phyloP scores from a whole-genome alignment of 2,888 invertebrate species.

The Zaprionus bogoriensis region DNA sequence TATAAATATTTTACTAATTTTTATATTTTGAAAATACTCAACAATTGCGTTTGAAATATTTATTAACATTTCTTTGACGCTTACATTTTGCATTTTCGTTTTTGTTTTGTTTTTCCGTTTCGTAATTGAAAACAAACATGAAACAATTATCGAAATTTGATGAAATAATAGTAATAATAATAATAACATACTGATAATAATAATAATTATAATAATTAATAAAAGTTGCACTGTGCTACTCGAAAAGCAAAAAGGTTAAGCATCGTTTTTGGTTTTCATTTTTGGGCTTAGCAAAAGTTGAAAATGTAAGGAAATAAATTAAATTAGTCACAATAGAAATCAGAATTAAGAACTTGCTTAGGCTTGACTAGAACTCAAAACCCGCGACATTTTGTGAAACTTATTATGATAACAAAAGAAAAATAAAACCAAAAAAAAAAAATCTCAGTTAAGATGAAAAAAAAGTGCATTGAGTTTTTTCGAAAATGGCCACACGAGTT shows the following conservation, averaged over 20 bases:
- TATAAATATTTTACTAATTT: no score
- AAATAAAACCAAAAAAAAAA: not conserved
- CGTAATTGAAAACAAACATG: conserved; percentile 31
- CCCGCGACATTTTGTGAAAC: no score
- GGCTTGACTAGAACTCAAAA: not conserved
- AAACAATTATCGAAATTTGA: conserved; percentile 37
- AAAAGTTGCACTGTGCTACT: not conserved
- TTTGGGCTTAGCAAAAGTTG: conserved; percentile 6
- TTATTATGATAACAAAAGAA: no score
- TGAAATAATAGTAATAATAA: conserved; percentile 15
- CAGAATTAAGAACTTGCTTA: not conserved
- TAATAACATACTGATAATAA: conserved; percentile 3
- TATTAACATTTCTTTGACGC: no score
- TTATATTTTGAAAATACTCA: no score
- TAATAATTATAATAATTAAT: conserved; percentile 7
- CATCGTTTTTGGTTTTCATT: not conserved
- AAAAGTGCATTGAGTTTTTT: not conserved
- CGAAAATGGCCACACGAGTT: conserved; percentile 52
- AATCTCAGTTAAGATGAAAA: not conserved
- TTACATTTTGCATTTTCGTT: not conserved
- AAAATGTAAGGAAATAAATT: conserved; percentile 20
- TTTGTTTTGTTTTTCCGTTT: conserved; percentile 23
- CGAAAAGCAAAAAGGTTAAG: not conserved
- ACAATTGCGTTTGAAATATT: no score
- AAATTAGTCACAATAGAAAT: conserved; percentile 10